Evolutionary conservation across 2,888 invertebrate species (phyloP).

Genomic region (Glyphotaelius pellucidus): DNA sequence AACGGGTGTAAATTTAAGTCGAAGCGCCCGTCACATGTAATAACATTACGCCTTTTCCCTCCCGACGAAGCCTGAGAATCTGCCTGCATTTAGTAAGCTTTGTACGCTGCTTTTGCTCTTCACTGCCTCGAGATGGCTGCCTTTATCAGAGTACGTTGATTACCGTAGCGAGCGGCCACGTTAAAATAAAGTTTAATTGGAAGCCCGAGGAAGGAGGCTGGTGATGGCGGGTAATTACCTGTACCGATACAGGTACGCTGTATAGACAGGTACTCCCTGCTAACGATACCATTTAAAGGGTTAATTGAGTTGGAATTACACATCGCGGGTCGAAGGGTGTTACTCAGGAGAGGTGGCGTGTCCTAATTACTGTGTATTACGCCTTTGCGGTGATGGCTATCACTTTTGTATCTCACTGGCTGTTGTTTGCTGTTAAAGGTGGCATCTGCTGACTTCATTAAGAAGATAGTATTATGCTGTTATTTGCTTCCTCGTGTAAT

Average conservation of each 20-base stretch:
- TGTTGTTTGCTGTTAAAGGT: neutral
- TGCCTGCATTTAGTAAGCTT: neutral
- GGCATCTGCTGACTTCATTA: neutral
- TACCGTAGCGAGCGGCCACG: neutral
- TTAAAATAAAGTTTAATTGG: slow-evolving; percentile 1
- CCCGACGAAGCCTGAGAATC: neutral
- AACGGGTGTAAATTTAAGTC: neutral
- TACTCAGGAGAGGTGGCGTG: neutral
- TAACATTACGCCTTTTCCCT: neutral
- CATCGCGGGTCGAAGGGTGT: neutral
- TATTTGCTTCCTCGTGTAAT: neutral
- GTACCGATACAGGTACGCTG: neutral
- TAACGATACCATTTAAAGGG: slow-evolving; percentile 23
- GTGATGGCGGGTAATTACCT: neutral
- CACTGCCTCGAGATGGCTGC: neutral
- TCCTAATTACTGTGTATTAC: slow-evolving; percentile 2
- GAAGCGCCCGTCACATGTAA: neutral
- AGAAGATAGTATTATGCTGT: neutral
- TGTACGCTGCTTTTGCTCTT: neutral
- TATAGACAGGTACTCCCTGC: neutral
- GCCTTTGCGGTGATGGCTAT: neutral
- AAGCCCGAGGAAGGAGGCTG: neutral
- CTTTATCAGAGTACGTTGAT: neutral
- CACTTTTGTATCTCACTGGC: neutral
- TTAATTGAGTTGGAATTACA: slow-evolving; percentile 22